phyloP scores from a whole-genome alignment of 2,888 invertebrate species.

The Ornithoptera priamus region DNA sequence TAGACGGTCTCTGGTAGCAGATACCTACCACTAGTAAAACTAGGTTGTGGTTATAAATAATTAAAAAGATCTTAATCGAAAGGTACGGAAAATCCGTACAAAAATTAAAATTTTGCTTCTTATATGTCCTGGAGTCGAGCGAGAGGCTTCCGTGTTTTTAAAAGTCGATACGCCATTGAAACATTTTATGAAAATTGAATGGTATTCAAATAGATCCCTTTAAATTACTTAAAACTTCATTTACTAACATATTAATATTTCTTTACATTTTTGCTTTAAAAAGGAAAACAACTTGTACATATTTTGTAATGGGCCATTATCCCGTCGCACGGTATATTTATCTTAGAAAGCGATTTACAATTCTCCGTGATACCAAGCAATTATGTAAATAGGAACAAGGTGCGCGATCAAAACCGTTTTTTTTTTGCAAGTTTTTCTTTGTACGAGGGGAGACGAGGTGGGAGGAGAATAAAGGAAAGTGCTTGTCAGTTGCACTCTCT shows the following conservation, averaged over 20 bases:
- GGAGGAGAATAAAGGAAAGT: conserved; percentile 12
- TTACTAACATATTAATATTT: not conserved
- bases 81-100: too few relatives aligned
- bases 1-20: too few relatives aligned
- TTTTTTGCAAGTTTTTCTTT: conserved; percentile 9
- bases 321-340: conserved; percentile 3
- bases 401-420: conserved; percentile 9
- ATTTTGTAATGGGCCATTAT: conserved; percentile 1
- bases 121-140: too few relatives aligned
- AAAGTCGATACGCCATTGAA: too few relatives aligned
- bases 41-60: too few relatives aligned
- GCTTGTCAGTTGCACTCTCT: conserved; percentile 8
- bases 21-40: too few relatives aligned
- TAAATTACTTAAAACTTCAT: too few relatives aligned
- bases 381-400: conserved; percentile 9
- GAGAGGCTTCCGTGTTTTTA: too few relatives aligned
- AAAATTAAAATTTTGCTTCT: too few relatives aligned
- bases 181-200: too few relatives aligned
- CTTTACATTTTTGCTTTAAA: not conserved
- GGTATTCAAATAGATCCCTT: too few relatives aligned
- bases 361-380: conserved; percentile 10
- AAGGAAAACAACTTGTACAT: not conserved
- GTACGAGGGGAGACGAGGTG: not conserved
- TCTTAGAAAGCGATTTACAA: conserved; percentile 21
- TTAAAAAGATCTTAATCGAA: too few relatives aligned